Percentiles rank a stretch among this genome's conserved stretches.
phyloP scores from a whole-genome alignment of 1,140 invertebrate species.

The Fragariocoptes setiger region DNA sequence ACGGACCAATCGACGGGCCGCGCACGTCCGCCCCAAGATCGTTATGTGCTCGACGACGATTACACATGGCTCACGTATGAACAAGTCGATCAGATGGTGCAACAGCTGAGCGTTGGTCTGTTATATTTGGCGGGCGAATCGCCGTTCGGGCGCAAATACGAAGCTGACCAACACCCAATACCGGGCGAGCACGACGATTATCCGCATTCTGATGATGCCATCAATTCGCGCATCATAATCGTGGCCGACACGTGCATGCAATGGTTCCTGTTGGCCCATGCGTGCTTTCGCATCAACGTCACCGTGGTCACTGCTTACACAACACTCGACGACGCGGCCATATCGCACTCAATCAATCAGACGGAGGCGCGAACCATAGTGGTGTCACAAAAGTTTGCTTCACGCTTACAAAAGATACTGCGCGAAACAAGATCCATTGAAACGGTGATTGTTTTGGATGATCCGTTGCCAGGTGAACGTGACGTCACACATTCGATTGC shows the following conservation, averaged over 20 bases:
- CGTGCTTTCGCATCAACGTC: conserved; percentile 6
- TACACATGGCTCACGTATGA: conserved; percentile 63
- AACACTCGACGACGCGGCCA: conserved; percentile 73
- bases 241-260: conserved; percentile 71
- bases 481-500: background rate
- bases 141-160: background rate
- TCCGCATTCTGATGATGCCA: too few relatives aligned
- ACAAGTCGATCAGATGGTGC: conserved; percentile 32
- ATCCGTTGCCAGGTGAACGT: background rate
- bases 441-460: background rate
- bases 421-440: background rate
- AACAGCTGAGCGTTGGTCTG: background rate
- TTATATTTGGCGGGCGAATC: background rate
- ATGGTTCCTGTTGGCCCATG: conserved; percentile 7
- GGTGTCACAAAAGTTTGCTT: conserved; percentile 12
- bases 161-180: background rate
- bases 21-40: too few relatives aligned
- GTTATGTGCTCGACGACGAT: conserved; percentile 23
- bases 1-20: background rate
- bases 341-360: conserved; percentile 76
- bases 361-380: conserved; percentile 42
- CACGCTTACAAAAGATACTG: background rate
- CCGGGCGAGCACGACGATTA: too few relatives aligned
- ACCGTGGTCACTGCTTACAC: conserved; percentile 76
- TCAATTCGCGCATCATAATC: conserved; percentile 65